Conservation (phyloP, 2,888 invertebrate species). For the Xiphydria camelus region DNA sequence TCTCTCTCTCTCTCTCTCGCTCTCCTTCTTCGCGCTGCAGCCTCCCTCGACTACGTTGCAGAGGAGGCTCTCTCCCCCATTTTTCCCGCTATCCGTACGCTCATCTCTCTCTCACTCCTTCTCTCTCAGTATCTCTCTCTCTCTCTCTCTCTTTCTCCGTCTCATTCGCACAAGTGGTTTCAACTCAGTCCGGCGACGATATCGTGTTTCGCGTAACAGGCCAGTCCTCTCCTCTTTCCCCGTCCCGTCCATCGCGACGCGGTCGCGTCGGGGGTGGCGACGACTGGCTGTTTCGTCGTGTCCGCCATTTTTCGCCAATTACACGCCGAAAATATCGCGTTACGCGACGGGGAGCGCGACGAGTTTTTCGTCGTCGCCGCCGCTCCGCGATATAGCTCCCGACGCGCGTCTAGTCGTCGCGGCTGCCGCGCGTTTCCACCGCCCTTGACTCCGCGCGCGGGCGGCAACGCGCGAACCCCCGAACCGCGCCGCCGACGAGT, state of each 20-base stretch:
- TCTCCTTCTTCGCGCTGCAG: background rate
- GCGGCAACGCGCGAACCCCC: no score
- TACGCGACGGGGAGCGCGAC: no score
- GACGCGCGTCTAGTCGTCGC: no score
- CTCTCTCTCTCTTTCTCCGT: constrained; percentile 3
- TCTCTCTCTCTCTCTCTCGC: constrained; percentile 11
- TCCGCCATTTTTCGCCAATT: constrained; percentile 1
- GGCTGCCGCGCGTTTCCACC: no score
- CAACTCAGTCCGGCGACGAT: constrained; percentile 44
- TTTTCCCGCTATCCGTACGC: background rate
- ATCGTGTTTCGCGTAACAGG: constrained; percentile 52
- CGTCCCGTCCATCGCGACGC: background rate
- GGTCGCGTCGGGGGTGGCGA: background rate
- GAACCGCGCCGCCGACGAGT: no score
- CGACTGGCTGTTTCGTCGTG: background rate
- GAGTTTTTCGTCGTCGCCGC: background rate
- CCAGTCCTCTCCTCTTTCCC: constrained; percentile 8
- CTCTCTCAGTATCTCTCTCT: background rate
- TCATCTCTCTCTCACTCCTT: background rate
- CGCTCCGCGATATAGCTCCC: no score
- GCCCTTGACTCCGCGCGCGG: no score
- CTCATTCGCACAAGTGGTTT: constrained; percentile 38
- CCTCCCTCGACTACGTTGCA: background rate
- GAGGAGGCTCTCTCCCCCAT: constrained; percentile 6
- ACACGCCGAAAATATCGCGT: background rate